Base-by-base conservation (phyloP, 92 coral and sea anemone species). In the Epizoanthus scotinus region DNA sequence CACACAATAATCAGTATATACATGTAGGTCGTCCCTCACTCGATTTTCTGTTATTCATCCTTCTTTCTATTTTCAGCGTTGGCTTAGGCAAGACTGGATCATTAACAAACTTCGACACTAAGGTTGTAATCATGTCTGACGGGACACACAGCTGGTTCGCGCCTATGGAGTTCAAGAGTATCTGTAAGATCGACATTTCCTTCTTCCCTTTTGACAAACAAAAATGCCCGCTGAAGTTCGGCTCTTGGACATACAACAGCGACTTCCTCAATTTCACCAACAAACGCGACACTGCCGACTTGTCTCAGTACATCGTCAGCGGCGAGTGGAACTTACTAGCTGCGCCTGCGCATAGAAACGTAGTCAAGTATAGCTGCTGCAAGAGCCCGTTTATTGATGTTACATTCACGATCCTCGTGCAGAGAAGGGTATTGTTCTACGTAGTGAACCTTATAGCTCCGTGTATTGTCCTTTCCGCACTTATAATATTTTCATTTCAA, bases 11-110 rank as follows among this genome's bases (percentile, higher is more conserved):
- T 6, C 47, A 75, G 26, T n/a, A n/a, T n/a, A n/a, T n/a, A n/a
- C n/a, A n/a, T n/a, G n/a, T 25, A n/a, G 8, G 0, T 8, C 10
- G 20, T 66, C 71, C n/a, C 20, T 27, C 25, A 10, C 21, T 34
- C 40, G 5, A 34, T 6, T 34, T 0, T 34, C 40, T 34, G 6
- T 34, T 3, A 34, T 34, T 34, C 40, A 34, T 13, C 19, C 47
- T 58, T 20, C 20, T 20, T 3, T 72, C 38, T 54, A 63, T 15
- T 64, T 88, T 38, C 78, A 94, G 93, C 70, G 90, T 90, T 78
- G 97, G 99, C 14, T 91, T 93, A 69, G 99, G 98, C 8, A 89
- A 96, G 79, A 94, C 97, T 0, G 99, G 98, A n/a, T 97, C 99
- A 26, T 85, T 96, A n/a, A 91, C 94, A 82, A 87, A 88, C 70